Evolutionary conservation across 2,113 vertebrate species (phyloP).

Genomic region (Vulpes lagopus): DNA sequence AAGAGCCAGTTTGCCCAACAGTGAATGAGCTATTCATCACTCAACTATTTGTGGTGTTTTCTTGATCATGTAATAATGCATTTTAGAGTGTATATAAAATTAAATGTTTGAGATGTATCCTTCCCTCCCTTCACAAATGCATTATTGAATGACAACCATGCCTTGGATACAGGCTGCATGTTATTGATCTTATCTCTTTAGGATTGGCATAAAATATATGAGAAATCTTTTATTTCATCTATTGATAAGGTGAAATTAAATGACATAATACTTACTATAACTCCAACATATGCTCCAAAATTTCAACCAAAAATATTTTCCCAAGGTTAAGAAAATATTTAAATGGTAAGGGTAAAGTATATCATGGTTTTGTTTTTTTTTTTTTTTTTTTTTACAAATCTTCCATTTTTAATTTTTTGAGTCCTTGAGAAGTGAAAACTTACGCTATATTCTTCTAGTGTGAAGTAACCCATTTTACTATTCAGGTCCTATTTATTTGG

Average conservation of each 20-base stretch:
- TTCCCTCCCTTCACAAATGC: background rate
- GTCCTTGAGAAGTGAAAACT: background rate
- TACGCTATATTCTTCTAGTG: background rate
- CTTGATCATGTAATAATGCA: background rate
- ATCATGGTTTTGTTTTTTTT: background rate
- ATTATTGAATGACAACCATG: background rate
- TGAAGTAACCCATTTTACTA: background rate
- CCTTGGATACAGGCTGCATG: background rate
- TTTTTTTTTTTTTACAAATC: background rate
- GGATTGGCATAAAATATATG: background rate
- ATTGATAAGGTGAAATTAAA: constrained; percentile 1
- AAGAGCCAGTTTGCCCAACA: background rate
- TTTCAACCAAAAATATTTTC: constrained; percentile 9
- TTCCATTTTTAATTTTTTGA: constrained; percentile 19
- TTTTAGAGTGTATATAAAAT: background rate
- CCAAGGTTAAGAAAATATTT: constrained; percentile 41
- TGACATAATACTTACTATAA: background rate
- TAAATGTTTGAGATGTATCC: background rate
- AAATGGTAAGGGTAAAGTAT: background rate
- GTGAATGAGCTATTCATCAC: background rate
- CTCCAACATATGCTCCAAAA: background rate
- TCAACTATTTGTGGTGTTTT: background rate
- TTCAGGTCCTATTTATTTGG: background rate
- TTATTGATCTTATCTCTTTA: constrained; percentile 6
- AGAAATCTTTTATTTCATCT: constrained; percentile 44